Evolutionary conservation across 2,113 vertebrate genomes (phyloP), one percentile per base, ranked within the genome.

Genomic region (Holacanthus passer): DNA sequence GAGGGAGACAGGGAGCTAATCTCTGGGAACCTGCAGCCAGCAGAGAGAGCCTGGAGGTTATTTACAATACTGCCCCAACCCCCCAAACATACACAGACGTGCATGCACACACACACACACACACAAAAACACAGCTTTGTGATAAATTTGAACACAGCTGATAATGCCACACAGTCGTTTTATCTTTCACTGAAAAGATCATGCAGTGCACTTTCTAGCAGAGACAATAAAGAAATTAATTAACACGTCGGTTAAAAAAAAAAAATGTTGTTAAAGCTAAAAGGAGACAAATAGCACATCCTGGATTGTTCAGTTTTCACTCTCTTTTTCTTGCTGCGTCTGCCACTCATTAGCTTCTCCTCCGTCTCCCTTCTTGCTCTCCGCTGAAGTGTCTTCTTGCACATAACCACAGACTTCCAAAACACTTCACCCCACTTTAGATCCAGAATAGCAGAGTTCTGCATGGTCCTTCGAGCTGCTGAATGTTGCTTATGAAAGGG

Each of bases 401-500:
- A 80, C 59, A 22, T n/a, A 85, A 83, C 35, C 73, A 65, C 79
- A 39, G 22, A 69, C 69, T 73, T 85, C 31, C 20, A 47, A 82
- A 79, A 68, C 82, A 86, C 73, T 87, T 85, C 78, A 65, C 68
- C 65, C 77, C 76, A 86, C 79, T 88, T 83, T 39, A 75, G 50
- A 74, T 63, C 70, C 63, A 77, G 69, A 90, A 39, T 64, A 75
- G 82, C 56, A 55, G 69, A 62, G 68, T 73, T 62, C 67, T 75
- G 59, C 73, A 45, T 10, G 48, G 62, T 60, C 78, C 81, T 63
- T 73, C 71, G 63, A 59, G 41, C 59, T 62, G 50, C 60, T 84
- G 89, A 83, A 85, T 87, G 87, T 82, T 71, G 78, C 82, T 75
- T 79, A 79, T 86, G 76, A 92, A 90, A 92, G 76, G 76, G 60